A percentile compares a stretch with the other conserved stretches of the same genome.
phyloP scores from a whole-genome alignment of 2,113 vertebrate species.

The Melanerpes aurifrons region DNA sequence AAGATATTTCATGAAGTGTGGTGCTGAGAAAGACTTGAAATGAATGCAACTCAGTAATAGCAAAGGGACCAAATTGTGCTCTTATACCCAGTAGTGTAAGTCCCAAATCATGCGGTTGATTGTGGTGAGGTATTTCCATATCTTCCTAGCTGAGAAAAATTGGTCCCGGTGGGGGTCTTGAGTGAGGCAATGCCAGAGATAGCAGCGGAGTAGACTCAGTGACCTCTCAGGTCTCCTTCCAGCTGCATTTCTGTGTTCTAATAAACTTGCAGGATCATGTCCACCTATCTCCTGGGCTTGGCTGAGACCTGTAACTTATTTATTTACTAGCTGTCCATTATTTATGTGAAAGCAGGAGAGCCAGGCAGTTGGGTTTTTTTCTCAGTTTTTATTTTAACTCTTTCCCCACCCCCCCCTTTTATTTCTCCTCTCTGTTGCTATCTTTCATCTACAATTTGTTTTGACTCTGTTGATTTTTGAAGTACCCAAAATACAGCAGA shows the following conservation, averaged over 20 bases:
- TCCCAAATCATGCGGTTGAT: background rate
- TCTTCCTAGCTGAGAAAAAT: constrained; percentile 40
- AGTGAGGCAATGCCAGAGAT: background rate
- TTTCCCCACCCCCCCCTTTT: constrained; percentile 4
- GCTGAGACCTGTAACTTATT: constrained; percentile 40
- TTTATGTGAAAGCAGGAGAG: constrained; percentile 45
- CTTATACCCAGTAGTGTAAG: background rate
- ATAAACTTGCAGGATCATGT: constrained; percentile 56
- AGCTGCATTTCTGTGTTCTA: constrained; percentile 23
- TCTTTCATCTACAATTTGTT: constrained; percentile 9
- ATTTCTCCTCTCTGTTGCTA: background rate
- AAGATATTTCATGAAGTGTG: background rate
- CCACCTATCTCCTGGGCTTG: background rate
- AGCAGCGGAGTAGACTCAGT: background rate
- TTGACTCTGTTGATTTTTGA: constrained; percentile 15
- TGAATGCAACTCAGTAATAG: background rate
- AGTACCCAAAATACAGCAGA: constrained; percentile 5
- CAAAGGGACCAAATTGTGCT: background rate
- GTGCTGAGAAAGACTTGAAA: background rate
- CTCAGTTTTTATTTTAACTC: constrained; percentile 4
- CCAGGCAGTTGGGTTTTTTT: background rate
- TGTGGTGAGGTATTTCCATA: background rate
- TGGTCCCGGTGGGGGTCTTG: background rate
- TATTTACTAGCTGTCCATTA: constrained; percentile 50
- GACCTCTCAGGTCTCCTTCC: background rate